Conservation (phyloP, 2,888 invertebrate species). For the Eupithecia subumbrata region DNA sequence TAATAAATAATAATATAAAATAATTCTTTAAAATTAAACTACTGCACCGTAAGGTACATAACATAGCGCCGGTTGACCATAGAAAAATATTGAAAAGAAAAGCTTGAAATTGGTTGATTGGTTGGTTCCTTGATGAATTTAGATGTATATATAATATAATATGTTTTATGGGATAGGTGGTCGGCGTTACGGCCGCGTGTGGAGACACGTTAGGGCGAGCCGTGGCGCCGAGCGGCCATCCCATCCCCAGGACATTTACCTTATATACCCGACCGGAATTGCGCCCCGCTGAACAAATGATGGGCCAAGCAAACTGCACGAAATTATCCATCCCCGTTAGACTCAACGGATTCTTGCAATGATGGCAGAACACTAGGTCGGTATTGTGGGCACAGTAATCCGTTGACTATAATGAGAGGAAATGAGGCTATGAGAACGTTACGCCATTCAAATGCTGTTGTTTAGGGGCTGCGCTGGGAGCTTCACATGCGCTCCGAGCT, state of each 20-base stretch:
- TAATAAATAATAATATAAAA: constrained; percentile 83
- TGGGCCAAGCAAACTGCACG: constrained; percentile 2
- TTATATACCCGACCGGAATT: constrained; percentile 81
- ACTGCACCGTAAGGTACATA: constrained; percentile 71
- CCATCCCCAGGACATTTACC: constrained; percentile 73
- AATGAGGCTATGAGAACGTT: neutral
- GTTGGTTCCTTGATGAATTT: constrained; percentile 78
- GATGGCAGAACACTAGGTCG: neutral
- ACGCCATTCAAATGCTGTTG: constrained; percentile 68
- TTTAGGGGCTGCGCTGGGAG: constrained; percentile 59
- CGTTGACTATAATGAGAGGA: constrained; percentile 3
- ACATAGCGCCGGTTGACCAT: constrained; percentile 73
- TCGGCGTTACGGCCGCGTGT: constrained; percentile 71
- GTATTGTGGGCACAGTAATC: neutral
- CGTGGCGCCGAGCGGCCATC: constrained; percentile 75
- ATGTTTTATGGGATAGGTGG: constrained; percentile 72
- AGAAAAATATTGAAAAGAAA: constrained; percentile 79
- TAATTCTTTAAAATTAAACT: constrained; percentile 76
- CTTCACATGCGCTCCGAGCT: constrained; percentile 71
- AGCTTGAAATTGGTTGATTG: constrained; percentile 68
- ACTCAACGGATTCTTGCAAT: neutral
- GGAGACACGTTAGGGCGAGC: constrained; percentile 81
- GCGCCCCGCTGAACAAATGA: constrained; percentile 67
- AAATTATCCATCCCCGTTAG: neutral
- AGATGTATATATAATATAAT: constrained; percentile 68